Base-by-base conservation (phyloP, 2,888 invertebrate species). In the Thalpophila matura region DNA sequence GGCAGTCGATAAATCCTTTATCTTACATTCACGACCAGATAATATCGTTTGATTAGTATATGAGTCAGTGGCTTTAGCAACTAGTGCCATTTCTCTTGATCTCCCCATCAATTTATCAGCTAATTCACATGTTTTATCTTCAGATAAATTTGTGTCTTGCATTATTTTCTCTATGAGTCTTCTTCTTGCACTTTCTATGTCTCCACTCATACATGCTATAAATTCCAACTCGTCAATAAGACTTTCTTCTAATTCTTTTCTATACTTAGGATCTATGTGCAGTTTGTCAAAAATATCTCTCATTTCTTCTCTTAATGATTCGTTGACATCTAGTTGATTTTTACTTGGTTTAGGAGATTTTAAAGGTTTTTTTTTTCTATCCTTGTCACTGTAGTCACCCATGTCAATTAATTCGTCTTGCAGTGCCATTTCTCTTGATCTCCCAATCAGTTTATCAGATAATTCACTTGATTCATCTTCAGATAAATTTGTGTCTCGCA, bases 81-180 rank as follows among this genome's bases (percentile, higher is more conserved):
- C 12, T 0, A 18, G 22, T 27, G 45, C n/a, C 7, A 55, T 33
- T 55, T 55, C 40, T 38, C 3, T 18, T 18, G 46, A 45, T 33
- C 4, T 42, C 1, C 4, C 18, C 37, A 70, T 33, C 6, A 70
- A 3, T 16, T 65, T 26, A 20, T 29, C 40, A 1, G 37, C 31
- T 14, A 55, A 12, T 27, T 24, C 24, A 18, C 4, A 18, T 1
- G 72, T 66, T 50, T 42, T 38, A 9, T 54, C 54, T 18, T 50
- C 31, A 0, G 50, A 12, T 27, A 70, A 35, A 46, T 55, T 46
- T 9, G 16, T 24, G 4, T 64, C 57, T 3, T 10, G 10, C 54
- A 64, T 50, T 9, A 72, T 10, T 37, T 58, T 50, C 1, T 16
- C 4, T n/a, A 42, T 50, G 1, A 72, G n/a, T 6, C 40, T 58